Conservation (phyloP, 2,113 vertebrate species). For the Tauraco erythrolophus region DNA sequence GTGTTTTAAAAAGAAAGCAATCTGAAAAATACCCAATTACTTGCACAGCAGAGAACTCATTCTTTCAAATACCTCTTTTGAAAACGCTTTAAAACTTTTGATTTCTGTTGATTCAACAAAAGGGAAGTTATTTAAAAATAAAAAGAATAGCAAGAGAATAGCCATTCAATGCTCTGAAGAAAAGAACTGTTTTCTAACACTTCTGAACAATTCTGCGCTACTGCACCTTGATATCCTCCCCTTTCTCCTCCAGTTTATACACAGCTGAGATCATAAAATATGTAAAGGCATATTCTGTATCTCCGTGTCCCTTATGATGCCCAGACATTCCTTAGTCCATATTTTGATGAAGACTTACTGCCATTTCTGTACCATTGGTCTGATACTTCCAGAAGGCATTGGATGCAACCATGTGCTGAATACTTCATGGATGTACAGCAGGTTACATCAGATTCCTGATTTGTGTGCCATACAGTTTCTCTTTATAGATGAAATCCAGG, state of each 20-base stretch:
- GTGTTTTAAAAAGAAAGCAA: neutral
- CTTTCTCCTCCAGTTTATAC: neutral
- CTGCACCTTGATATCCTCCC: neutral
- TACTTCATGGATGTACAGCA: rapidly evolving
- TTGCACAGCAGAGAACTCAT: neutral
- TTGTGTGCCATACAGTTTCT: neutral
- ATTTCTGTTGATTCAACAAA: slow-evolving; percentile 35
- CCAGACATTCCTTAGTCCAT: neutral
- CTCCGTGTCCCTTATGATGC: neutral
- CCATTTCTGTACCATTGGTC: rapidly evolving
- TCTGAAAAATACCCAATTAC: neutral
- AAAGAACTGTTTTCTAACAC: neutral
- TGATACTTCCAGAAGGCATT: rapidly evolving
- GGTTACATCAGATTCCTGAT: neutral
- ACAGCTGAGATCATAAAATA: neutral
- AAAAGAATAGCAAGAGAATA: neutral
- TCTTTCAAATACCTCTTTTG: slow-evolving; percentile 5
- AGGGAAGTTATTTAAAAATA: neutral
- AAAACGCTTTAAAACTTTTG: slow-evolving; percentile 22
- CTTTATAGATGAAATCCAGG: neutral
- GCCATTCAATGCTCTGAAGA: neutral
- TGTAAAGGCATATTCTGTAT: neutral
- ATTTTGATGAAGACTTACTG: neutral
- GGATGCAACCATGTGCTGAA: rapidly evolving
- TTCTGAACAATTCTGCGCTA: neutral